A percentile compares a stretch with the other conserved stretches of the same genome.
Evolutionary conservation across 2,888 invertebrate genomes (phyloP).

Genomic region (Cheiracanthium punctorium): DNA sequence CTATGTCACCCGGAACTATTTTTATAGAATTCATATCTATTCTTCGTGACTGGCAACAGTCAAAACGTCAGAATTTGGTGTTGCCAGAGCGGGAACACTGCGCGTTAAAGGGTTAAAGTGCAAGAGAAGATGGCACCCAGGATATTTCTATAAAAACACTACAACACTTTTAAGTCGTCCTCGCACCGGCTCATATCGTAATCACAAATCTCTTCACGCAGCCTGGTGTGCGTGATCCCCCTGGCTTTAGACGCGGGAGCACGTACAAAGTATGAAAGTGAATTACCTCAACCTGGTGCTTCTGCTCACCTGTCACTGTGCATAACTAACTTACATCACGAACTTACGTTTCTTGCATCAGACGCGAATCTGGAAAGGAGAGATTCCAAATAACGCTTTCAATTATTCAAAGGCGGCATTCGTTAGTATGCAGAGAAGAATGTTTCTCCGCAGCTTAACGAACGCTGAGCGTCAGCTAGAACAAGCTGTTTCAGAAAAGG

Average conservation of each 20-base stretch:
- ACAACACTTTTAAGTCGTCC: no score
- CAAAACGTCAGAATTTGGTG: no score
- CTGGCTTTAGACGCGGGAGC: not conserved
- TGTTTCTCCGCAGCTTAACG: no score
- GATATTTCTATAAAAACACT: no score
- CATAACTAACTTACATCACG: constrained; percentile 63
- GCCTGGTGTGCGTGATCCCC: not conserved
- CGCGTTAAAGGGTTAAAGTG: no score
- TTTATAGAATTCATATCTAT: no score
- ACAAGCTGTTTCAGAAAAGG: not conserved
- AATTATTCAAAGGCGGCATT: not conserved
- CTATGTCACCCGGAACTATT: no score
- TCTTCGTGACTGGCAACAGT: no score
- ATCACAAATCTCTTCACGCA: not conserved
- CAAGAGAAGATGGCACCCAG: no score
- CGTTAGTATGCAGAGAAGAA: not conserved
- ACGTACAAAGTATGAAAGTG: constrained; percentile 39
- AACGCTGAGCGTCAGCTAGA: not conserved
- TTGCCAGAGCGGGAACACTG: no score
- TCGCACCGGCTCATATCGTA: no score
- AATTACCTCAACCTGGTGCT: constrained; percentile 36
- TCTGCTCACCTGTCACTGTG: constrained; percentile 18
- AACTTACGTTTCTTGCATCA: constrained; percentile 47
- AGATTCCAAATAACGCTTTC: constrained; percentile 24
- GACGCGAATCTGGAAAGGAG: not conserved